phyloP scores from a whole-genome alignment of 2,888 invertebrate genomes.

The Aphelenchoides bicaudatus region DNA sequence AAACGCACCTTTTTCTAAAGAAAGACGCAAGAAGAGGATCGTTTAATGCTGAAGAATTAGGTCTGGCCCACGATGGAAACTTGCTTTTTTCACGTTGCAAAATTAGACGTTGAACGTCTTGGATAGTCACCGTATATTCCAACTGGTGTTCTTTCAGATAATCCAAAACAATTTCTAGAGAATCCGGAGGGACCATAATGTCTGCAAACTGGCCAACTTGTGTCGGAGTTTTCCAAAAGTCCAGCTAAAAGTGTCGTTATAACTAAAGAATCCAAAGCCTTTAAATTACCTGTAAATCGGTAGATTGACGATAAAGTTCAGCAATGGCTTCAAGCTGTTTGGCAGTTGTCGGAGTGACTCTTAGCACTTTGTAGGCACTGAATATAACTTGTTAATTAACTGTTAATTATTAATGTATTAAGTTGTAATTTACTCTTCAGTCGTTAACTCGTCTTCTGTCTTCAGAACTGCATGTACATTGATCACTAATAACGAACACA shows the following conservation, averaged over 20 bases:
- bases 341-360: slow-evolving; percentile 31
- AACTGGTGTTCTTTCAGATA: slow-evolving; percentile 66
- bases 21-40: slow-evolving; percentile 31
- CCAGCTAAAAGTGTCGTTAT: slow-evolving; percentile 41
- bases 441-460: neutral
- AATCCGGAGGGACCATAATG: slow-evolving; percentile 72
- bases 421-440: neutral
- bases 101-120: slow-evolving; percentile 69
- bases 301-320: slow-evolving; percentile 36
- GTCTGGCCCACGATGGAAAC: slow-evolving; percentile 12
- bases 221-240: slow-evolving; percentile 59
- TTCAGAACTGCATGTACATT: neutral
- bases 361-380: slow-evolving; percentile 34
- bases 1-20: slow-evolving; percentile 39
- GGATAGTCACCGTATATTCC: slow-evolving; percentile 70
- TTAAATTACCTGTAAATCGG: slow-evolving; percentile 30
- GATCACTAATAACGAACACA: neutral
- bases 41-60: slow-evolving; percentile 1
- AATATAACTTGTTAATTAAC: slow-evolving; percentile 9
- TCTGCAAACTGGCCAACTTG: slow-evolving; percentile 63
- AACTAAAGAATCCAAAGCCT: neutral
- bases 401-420: neutral
- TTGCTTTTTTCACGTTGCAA: slow-evolving; percentile 44
- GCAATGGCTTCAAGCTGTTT: slow-evolving; percentile 42
- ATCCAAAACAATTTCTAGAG: slow-evolving; percentile 59